Evolutionary conservation across 2,888 invertebrate species (phyloP), one percentile per base, ranked within the genome.

Genomic region (Trilocha varians): DNA sequence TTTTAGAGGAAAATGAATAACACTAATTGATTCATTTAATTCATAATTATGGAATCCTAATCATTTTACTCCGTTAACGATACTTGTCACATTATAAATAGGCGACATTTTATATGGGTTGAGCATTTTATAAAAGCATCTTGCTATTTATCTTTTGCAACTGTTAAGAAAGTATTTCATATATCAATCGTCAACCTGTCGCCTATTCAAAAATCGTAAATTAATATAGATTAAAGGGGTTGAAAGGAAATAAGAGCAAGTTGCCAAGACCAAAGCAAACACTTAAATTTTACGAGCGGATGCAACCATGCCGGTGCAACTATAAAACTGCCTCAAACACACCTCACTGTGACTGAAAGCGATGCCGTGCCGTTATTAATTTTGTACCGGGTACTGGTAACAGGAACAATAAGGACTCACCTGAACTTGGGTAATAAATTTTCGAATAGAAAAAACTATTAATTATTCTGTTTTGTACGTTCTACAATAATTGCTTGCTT

Each of bases 221-320:
- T 5, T 25, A 6, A 11, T 25, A 25, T 25, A 2, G 25, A n/a
- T n/a, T n/a, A 25, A 25, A 25, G 11, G 4, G 25, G 5, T 5
- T 25, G 25, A 25, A 9, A 25, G 25, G 25, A 25, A 25, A 25
- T 25, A 6, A 25, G 5, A 25, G 25, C 8, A 25, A 25, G 5
- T 25, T 25, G 2, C 11, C 44, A 53, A 52, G n/a, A 59, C 55
- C 53, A 51, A 57, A 55, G 47, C 49, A 43, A 62, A 56, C 59
- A 58, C 60, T 61, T 55, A 58, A 62, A 48, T 55, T 65, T 66
- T 59, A 65, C 50, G 63, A 59, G 48, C 57, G 57, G 63, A 59
- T 65, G 59, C 55, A 58, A 53, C 45, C 46, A 48, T 45, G 41
- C 50, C 43, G 43, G 16, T 43, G 40, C 33, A 47, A 44, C 41